Conservation (phyloP, 2,888 invertebrate species). For the Frankliniella fusca region DNA sequence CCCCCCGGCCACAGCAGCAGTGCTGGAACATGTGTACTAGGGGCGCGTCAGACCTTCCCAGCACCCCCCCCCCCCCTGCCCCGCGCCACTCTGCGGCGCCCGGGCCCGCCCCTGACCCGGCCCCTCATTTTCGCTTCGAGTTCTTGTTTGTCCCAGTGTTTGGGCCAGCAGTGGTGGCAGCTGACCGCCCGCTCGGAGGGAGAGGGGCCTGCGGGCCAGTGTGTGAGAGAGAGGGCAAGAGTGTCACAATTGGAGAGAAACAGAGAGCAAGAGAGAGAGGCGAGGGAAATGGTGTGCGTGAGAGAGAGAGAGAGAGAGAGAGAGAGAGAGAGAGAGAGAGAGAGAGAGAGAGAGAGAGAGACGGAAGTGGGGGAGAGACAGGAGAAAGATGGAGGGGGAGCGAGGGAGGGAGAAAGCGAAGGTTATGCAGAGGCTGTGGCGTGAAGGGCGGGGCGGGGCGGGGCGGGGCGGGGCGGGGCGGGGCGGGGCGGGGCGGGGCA, state of each 20-base stretch:
- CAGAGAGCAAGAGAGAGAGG: no score
- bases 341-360: neutral
- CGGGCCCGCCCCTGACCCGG: neutral
- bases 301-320: neutral
- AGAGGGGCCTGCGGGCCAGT: neutral
- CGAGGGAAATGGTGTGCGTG: neutral
- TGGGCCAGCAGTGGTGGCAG: neutral
- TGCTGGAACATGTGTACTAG: neutral
- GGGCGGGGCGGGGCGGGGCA: no score
- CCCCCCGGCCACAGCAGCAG: neutral
- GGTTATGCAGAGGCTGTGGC: no score
- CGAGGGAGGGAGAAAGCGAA: neutral
- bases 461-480: neutral
- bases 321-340: neutral
- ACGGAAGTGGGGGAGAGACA: neutral
- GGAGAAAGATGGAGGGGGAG: neutral
- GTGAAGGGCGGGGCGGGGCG: no score
- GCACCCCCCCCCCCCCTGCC: neutral
- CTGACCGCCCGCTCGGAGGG: neutral
- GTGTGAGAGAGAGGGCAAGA: neutral
- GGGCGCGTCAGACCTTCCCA: neutral
- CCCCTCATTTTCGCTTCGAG: slow-evolving; percentile 16
- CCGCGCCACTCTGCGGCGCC: no score
- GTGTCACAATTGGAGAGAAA: no score
- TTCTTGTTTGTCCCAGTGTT: slow-evolving; percentile 20